Conservation (phyloP, 2,797 vertebrate species). For the Agapornis canus region DNA sequence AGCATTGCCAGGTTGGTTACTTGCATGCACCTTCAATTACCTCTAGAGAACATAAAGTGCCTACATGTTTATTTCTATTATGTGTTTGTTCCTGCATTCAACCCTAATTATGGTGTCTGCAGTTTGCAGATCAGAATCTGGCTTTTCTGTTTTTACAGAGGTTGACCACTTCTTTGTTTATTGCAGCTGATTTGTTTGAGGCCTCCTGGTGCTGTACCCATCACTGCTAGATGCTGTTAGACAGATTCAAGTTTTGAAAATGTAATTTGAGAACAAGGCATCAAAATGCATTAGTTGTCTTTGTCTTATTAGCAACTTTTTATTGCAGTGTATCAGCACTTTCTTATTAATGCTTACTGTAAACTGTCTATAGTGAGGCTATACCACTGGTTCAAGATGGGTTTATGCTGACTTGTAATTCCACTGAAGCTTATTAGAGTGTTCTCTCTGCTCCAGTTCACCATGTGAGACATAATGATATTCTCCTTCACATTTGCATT, state of each 20-base stretch:
- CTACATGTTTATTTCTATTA: background rate
- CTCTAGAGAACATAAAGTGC: background rate
- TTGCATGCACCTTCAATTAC: background rate
- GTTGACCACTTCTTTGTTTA: background rate
- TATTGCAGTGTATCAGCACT: constrained; percentile 9
- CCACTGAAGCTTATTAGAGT: background rate
- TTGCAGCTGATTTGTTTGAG: background rate
- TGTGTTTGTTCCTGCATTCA: background rate
- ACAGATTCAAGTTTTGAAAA: background rate
- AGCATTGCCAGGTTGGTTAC: background rate
- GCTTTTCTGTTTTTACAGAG: background rate
- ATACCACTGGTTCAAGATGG: background rate
- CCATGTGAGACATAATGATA: background rate
- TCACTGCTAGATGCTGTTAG: background rate
- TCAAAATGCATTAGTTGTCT: background rate
- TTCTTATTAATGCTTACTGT: background rate
- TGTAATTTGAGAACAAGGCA: background rate
- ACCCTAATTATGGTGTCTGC: background rate
- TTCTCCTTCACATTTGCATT: background rate
- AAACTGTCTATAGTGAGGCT: background rate
- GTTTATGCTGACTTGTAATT: background rate
- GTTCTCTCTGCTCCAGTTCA: background rate
- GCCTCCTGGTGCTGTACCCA: background rate
- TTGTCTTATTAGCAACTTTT: background rate
- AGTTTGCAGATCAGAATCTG: background rate